Conservation (phyloP, 1,140 invertebrate species). For the Panonychus citri region DNA sequence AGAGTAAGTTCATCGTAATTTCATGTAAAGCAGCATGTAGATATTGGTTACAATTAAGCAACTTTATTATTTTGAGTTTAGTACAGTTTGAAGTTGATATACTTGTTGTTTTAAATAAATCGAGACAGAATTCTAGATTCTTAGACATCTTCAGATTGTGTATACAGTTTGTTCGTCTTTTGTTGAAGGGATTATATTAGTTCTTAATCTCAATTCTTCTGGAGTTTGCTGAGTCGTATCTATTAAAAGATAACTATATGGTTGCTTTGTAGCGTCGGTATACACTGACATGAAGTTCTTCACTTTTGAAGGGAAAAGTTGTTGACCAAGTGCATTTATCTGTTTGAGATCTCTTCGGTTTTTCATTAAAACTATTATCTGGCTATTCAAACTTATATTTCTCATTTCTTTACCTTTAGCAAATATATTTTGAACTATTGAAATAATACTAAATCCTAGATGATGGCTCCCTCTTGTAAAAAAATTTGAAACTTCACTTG, state of each 20-base stretch:
- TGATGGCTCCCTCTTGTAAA: no score
- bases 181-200: not conserved
- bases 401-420: conserved; percentile 5
- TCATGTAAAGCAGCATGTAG: not conserved
- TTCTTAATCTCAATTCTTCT: no score
- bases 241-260: not conserved
- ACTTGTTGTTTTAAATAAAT: no score
- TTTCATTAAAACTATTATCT: conserved; percentile 2
- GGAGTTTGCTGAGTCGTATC: not conserved
- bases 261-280: not conserved
- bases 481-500: no score
- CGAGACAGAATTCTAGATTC: no score
- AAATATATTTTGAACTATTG: conserved; percentile 6
- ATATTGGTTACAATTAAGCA: not conserved
- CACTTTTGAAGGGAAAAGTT: not conserved
- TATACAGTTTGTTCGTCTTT: no score
- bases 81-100: no score
- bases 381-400: conserved; percentile 1
- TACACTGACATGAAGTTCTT: not conserved
- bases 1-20: not conserved
- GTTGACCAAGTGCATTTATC: conserved; percentile 11
- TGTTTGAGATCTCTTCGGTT: conserved; percentile 19
- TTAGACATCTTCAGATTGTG: no score
- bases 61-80: not conserved
- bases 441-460: no score